Conservation (phyloP, 2,888 invertebrate genomes). For the Quadroppia sp. region DNA sequence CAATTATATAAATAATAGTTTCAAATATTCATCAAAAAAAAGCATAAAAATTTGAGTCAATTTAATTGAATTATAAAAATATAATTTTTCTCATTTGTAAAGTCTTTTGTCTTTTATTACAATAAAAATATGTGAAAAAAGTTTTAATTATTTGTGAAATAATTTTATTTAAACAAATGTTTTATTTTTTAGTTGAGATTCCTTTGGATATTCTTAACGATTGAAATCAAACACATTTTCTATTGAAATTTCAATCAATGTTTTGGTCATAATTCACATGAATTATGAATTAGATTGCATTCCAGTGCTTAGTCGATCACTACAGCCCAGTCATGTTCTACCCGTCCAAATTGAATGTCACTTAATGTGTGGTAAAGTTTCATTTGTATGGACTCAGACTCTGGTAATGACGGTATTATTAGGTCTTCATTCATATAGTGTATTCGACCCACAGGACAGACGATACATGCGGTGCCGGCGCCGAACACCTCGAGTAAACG, state of each 20-base stretch:
- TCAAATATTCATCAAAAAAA: background rate
- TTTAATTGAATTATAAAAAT: background rate
- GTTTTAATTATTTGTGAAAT: too few relatives aligned
- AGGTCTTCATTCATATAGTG: constrained; percentile 63
- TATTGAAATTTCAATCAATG: too few relatives aligned
- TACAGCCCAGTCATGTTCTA: constrained; percentile 72
- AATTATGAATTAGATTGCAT: too few relatives aligned
- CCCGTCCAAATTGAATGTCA: constrained; percentile 76
- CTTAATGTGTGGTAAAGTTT: constrained; percentile 69
- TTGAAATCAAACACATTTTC: too few relatives aligned
- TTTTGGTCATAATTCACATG: too few relatives aligned
- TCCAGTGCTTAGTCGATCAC: constrained; percentile 58
- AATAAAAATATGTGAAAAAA: background rate
- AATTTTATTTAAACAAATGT: too few relatives aligned
- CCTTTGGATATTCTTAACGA: background rate
- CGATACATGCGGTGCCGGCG: constrained; percentile 93
- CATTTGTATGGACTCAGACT: constrained; percentile 67
- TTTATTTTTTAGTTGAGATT: background rate
- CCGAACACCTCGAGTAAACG: constrained; percentile 94
- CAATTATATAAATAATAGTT: background rate
- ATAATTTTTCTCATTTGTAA: background rate
- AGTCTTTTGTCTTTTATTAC: background rate
- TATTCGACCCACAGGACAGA: constrained; percentile 84
- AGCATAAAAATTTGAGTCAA: background rate
- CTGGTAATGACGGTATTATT: constrained; percentile 59